Percentiles rank a stretch among this genome's conserved stretches.
These are phyloP conservation scores for Decapterus maruadsi DNA, from an alignment of 2,797 vertebrate genomes.

Conservation along the genomic window DNA sequence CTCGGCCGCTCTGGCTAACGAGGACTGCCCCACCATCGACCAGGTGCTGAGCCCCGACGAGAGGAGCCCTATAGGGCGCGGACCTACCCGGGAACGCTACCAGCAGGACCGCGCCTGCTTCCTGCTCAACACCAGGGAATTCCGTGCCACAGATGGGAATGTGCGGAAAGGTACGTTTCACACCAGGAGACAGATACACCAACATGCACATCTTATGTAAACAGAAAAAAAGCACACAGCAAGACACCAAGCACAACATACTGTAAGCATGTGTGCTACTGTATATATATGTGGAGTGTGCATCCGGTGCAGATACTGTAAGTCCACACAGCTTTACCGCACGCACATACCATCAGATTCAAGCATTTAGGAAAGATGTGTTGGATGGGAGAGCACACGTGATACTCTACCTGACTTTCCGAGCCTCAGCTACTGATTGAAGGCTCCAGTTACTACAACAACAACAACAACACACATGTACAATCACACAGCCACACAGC, in stretches of 20 bases:
- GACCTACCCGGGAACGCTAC: constrained; percentile 88
- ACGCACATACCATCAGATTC: constrained; percentile 4
- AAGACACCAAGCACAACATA: constrained; percentile 45
- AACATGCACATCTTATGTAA: constrained; percentile 59
- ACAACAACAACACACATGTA: constrained; percentile 18
- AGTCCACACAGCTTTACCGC: constrained; percentile 14
- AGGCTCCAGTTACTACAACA: constrained; percentile 44
- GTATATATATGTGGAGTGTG: constrained; percentile 25
- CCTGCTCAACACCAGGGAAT: constrained; percentile 93
- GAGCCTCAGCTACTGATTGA: constrained; percentile 20
- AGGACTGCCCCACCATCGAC: constrained; percentile 95
- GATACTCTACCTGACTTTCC: constrained; percentile 17
- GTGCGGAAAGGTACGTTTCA: constrained; percentile 92
- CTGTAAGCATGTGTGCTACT: constrained; percentile 33
- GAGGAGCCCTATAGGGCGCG: constrained; percentile 87
- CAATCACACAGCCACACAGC: constrained; percentile 16
- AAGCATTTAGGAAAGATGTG: constrained; percentile 25
- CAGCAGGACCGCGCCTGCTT: constrained; percentile 95
- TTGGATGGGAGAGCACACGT: constrained; percentile 33
- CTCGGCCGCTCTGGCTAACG: constrained; percentile 92
- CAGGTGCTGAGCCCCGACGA: constrained; percentile 94
- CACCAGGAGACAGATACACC: constrained; percentile 60
- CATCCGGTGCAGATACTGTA: constrained; percentile 21
- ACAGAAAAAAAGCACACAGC: constrained; percentile 57
- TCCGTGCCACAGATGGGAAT: constrained; percentile 92